phyloP scores from a whole-genome alignment of 1,140 invertebrate species.

The Drosophila pseudoobscura region DNA sequence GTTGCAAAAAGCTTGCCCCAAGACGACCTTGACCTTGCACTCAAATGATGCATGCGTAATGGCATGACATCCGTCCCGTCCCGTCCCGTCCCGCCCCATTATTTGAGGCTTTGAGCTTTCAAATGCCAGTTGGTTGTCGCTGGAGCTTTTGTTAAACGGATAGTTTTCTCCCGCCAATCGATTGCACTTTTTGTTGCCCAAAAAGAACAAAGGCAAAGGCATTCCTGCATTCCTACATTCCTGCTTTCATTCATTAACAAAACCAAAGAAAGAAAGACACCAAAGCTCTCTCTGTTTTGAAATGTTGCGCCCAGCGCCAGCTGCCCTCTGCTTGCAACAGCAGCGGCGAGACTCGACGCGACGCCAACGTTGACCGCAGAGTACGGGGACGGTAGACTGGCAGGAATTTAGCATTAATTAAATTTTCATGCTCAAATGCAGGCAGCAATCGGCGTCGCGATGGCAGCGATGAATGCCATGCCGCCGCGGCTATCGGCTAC shows the following conservation, averaged over 20 bases:
- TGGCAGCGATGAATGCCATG: no score
- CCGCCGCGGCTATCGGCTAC: no score
- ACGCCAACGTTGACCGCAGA: not conserved
- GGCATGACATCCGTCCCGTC: not conserved
- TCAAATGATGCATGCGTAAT: conserved; percentile 20
- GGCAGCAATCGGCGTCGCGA: conserved; percentile 25
- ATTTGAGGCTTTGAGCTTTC: conserved; percentile 20
- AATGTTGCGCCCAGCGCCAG: conserved; percentile 30
- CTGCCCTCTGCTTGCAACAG: not conserved
- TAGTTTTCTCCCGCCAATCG: not conserved
- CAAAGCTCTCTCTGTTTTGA: conserved; percentile 45
- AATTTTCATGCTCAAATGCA: conserved; percentile 69
- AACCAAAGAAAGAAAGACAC: not conserved
- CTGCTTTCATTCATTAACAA: conserved; percentile 37
- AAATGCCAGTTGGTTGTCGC: conserved; percentile 11
- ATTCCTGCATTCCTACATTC: not conserved
- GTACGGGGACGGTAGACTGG: not conserved
- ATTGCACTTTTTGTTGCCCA: conserved; percentile 6
- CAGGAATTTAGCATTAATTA: conserved; percentile 67
- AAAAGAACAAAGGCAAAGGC: conserved; percentile 13
- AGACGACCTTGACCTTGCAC: conserved; percentile 45
- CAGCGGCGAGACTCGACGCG: not conserved
- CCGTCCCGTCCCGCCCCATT: not conserved
- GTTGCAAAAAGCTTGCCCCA: conserved; percentile 41
- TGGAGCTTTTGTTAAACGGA: not conserved